phyloP scores from a whole-genome alignment of 92 coral and sea anemone species.

The Heteractis magnifica region DNA sequence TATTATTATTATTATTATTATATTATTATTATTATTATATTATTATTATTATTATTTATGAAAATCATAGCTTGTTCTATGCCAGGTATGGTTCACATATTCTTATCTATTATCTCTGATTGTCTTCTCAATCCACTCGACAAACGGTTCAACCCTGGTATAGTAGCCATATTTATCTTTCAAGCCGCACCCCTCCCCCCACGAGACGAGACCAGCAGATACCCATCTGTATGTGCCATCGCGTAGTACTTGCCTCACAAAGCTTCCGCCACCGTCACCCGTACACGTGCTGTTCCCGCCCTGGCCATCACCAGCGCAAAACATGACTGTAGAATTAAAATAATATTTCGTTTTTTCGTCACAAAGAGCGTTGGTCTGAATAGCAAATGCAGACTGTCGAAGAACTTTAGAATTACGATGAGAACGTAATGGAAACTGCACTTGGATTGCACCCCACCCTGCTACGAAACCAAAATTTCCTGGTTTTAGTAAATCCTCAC shows the following conservation, averaged over 20 bases:
- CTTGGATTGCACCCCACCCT: slow-evolving; percentile 68
- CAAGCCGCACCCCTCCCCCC: slow-evolving; percentile 87
- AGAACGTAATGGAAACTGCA: not conserved
- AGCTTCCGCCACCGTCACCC: slow-evolving; percentile 70
- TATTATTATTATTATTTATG: too few species aligned
- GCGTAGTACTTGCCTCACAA: slow-evolving; percentile 37
- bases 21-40: too few species aligned
- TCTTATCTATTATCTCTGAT: slow-evolving; percentile 12
- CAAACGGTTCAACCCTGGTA: slow-evolving; percentile 62
- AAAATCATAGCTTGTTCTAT: not conserved
- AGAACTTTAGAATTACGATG: slow-evolving; percentile 6
- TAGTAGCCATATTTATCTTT: slow-evolving; percentile 54
- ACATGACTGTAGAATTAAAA: slow-evolving; percentile 35
- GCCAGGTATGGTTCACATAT: not conserved
- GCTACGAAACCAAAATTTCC: slow-evolving; percentile 47
- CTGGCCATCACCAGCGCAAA: slow-evolving; percentile 75
- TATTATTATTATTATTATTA: too few species aligned
- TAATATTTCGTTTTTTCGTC: not conserved
- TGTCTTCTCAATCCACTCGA: slow-evolving; percentile 77
- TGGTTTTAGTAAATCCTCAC: slow-evolving; percentile 27
- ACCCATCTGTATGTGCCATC: slow-evolving; percentile 57
- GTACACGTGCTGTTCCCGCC: slow-evolving; percentile 72
- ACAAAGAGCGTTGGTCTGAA: slow-evolving; percentile 44
- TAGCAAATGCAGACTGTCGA: slow-evolving; percentile 46
- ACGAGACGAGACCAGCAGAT: slow-evolving; percentile 74